Base-by-base conservation (phyloP, 2,888 invertebrate genomes). In the Crossocerus cetratus region DNA sequence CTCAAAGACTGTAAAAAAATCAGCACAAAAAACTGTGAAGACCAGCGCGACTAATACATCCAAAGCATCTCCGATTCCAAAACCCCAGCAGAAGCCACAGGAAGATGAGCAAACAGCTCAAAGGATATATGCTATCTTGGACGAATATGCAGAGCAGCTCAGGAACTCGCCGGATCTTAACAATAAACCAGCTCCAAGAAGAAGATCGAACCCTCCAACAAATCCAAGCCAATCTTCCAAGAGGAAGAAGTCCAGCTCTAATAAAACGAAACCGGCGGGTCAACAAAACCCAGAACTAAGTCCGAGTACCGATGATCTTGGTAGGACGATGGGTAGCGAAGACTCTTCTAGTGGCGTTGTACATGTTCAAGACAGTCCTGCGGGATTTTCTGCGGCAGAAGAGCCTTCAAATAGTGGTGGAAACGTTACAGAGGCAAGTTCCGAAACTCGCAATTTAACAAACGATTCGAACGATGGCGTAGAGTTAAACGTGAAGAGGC, bases 21-120 rank as follows among this genome's bases (percentile, higher is more conserved):
- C 91, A 0, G 90, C 92, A 66, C 91, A 92, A 0, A 93, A 93
- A 86, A 92, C 93, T 0, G 92, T 94, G 64, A 93, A 94, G 60
- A 91, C 93, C 0, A 91, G 91, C 79, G 91, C 92, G 2, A 92
- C 93, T 0, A 93, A 92, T 74, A 91, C 94, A 2, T 91, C 94
- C 21, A 94, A 94, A 89, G 90, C 94, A 1, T 93, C 94, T 43
- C 93, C 94, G 2, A 92, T 94, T 42, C 93, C 94, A 3, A 93
- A 93, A 86, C 93, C 93, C 2, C 92, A 93, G 71, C 95, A 95
- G 81, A 96, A 96, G 87, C 95, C 95, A 1, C 93, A 95, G 77
- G 96, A 96, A 91, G 96, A 96, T 83, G 95, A 95, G 85, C 95
- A 95, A 86, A 96, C 96, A 0, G 95, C 95, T 0, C 95, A 95